These are phyloP conservation scores for Lasaia peninsularis DNA, from an alignment of 1,140 invertebrate genomes.

Conservation along the genomic window DNA sequence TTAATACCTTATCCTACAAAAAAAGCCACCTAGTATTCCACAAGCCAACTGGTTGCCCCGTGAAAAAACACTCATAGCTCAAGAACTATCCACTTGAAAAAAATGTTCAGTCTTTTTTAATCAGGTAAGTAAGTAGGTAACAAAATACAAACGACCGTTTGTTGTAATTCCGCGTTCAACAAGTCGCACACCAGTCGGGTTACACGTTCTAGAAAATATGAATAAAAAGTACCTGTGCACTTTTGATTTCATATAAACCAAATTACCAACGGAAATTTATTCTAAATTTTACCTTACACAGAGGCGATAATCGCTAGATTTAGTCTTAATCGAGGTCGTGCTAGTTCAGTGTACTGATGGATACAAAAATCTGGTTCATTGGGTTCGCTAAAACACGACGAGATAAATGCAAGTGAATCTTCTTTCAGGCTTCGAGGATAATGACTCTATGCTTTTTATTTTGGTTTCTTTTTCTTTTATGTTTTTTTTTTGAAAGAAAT, in stretches of 20 bases:
- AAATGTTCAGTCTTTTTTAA: neutral
- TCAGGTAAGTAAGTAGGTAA: neutral
- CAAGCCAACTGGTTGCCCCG: too few relatives aligned
- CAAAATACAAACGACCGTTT: neutral
- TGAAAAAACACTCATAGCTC: too few relatives aligned
- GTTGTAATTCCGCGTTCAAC: too few relatives aligned
- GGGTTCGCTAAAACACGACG: conserved; percentile 34
- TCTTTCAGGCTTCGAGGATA: neutral
- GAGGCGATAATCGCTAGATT: conserved; percentile 38
- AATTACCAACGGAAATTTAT: conserved; percentile 32
- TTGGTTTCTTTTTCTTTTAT: neutral
- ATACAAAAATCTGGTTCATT: conserved; percentile 49
- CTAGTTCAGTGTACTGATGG: conserved; percentile 20
- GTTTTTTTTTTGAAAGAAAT: too few relatives aligned
- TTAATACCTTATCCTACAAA: too few relatives aligned
- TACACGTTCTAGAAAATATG: conserved; percentile 17
- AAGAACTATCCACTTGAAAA: too few relatives aligned
- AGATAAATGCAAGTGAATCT: neutral
- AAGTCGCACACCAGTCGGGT: conserved; percentile 6
- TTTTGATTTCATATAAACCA: conserved; percentile 52
- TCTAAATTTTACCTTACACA: conserved; percentile 39
- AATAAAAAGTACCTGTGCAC: conserved; percentile 34
- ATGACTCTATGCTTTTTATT: neutral
- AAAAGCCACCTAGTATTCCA: too few relatives aligned
- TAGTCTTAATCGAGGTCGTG: conserved; percentile 34